Evolutionary conservation across 1,140 invertebrate species (phyloP), one percentile per base, ranked within the genome.

Genomic region (Drosophila navojoa): DNA sequence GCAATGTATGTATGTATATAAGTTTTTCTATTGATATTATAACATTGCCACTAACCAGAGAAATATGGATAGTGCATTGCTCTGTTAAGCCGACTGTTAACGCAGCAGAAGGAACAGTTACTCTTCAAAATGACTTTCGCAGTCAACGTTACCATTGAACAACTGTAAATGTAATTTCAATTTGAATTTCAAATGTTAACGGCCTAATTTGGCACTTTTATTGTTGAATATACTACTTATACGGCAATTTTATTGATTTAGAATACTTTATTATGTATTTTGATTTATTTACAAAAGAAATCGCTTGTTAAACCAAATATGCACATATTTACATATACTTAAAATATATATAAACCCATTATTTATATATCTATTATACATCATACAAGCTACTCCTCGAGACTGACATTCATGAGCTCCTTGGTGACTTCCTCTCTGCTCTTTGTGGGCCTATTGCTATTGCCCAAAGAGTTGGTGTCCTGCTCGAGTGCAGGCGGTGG

Each of bases 361-460:
- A 38, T 13, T 54, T 35, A 35, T 4, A 2, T 38, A 4, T 38
- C 35, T 38, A 38, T 35, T 35, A 7, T 27, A 45, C 4, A 50
- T 42, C 29, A 16, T 59, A 77, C 66, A 71, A 72, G 22, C 71
- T 86, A 86, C 54, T 60, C 57, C 53, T 89, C 90, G 57, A 91
- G 47, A 67, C 85, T 91, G 55, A 91, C 90, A 42, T 91, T 80
- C 90, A 87, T 87, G 9, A 91, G 76, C 54, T 91, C 90, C 71
- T 78, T 87, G 25, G 90, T 91, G 40, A 91, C 81, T 59, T 91
- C 81, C 16, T 63, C 71, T 45, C 63, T 50, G 77, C 59, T 82
- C 70, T 86, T 58, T 22, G 32, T 22, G 0, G 54, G 61, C n/a
- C n/a, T 71, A 10, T 4, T 13, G 4, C 38, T 59, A n/a, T 35